Evolutionary conservation across 2,797 vertebrate species (phyloP).

Genomic region (Margarornis squamiger): DNA sequence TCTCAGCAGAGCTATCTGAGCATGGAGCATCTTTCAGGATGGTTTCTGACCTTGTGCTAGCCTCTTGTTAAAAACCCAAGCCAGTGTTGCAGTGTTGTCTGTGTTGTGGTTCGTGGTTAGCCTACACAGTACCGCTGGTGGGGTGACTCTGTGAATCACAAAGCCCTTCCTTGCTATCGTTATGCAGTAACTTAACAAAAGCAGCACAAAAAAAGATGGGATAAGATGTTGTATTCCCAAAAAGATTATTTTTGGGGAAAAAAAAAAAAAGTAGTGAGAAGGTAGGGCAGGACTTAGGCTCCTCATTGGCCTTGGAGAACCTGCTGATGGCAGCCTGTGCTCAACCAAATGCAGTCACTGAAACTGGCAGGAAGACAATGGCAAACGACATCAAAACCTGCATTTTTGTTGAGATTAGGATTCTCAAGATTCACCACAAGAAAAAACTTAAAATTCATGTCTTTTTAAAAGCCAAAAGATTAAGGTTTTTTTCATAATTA

Average conservation of each 20-base stretch:
- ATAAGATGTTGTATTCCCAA: background rate
- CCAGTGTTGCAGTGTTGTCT: background rate
- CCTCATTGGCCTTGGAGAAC: background rate
- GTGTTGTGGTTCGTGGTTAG: background rate
- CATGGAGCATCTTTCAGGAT: background rate
- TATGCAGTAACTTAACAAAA: background rate
- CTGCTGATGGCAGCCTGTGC: background rate
- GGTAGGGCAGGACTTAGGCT: background rate
- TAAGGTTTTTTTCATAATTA: background rate
- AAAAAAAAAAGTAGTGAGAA: background rate
- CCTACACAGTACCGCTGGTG: background rate
- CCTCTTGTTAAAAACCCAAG: background rate
- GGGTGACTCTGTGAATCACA: rapidly evolving
- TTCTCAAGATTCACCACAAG: background rate
- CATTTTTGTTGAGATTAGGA: background rate
- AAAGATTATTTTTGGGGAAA: background rate
- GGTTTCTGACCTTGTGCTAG: background rate
- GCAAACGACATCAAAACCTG: rapidly evolving
- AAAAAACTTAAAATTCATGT: background rate
- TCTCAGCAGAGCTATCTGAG: background rate
- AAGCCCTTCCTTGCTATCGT: background rate
- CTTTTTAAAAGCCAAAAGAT: background rate
- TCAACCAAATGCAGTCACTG: background rate
- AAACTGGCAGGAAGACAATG: background rate
- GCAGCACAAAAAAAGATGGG: background rate